These are phyloP conservation scores for Clunio marinus DNA, from an alignment of 2,888 invertebrate species.

Conservation along the genomic window DNA sequence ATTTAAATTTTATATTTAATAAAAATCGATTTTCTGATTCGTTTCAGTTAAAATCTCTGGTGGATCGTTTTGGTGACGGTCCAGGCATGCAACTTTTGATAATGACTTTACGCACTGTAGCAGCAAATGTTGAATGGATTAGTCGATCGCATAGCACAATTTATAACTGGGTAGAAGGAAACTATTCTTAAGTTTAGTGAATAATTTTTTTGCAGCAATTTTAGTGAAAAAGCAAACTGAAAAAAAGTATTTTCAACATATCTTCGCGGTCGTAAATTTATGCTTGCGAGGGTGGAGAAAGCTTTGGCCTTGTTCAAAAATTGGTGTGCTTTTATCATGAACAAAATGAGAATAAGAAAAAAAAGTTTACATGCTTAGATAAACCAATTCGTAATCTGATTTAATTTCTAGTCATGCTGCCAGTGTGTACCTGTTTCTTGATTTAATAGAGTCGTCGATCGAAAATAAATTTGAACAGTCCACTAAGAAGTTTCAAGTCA, in stretches of 20 bases:
- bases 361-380: slow-evolving; percentile 5
- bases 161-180: slow-evolving; percentile 50
- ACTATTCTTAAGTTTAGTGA: slow-evolving; percentile 22
- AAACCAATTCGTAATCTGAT: no score
- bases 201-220: background rate
- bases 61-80: slow-evolving; percentile 52
- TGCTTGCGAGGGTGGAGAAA: background rate
- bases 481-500: no score
- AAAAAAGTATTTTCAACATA: background rate
- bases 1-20: background rate
- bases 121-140: slow-evolving; percentile 52
- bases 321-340: slow-evolving; percentile 14
- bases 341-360: background rate
- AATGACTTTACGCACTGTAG: slow-evolving; percentile 51
- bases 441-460: no score
- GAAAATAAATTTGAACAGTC: no score
- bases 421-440: no score
- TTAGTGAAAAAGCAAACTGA: slow-evolving; percentile 10
- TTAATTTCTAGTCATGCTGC: no score
- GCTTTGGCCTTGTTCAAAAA: slow-evolving; percentile 22
- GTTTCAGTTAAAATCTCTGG: slow-evolving; percentile 49
- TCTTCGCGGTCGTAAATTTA: background rate
- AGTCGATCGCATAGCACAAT: slow-evolving; percentile 49
- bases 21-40: background rate
- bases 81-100: slow-evolving; percentile 50